Evolutionary conservation across 1,140 invertebrate species (phyloP), one percentile per base, ranked within the genome.

Genomic region (Steinernema khuongi): DNA sequence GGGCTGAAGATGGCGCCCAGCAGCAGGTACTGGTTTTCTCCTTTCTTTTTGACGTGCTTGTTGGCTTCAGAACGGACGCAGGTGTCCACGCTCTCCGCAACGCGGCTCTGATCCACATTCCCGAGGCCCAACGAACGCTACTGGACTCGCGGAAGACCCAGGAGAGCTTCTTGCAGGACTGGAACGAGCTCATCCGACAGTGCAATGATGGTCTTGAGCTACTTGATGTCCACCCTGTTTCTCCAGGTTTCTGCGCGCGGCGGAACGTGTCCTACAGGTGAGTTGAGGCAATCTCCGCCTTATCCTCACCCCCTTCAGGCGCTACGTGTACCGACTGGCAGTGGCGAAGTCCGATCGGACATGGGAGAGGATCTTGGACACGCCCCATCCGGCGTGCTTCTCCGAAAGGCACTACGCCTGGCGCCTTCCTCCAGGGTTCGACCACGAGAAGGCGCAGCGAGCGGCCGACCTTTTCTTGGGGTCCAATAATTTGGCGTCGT

Each of bases 251-350:
- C 68, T 78, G 79, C 41, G 43, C 73, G 0, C 26, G 73, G 32
- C 32, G 69, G 31, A 79, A 74, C 67, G 71, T 81, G 29, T 67
- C 75, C 1, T 81, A 81, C 32, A 66, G 80, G 80, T 81, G 7
- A 14, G 26, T 26, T 4, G n/a, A 41, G 22, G 28, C 7, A 33
- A 33, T 66, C 41, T 66, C 44, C 67, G 31, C 31, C 29, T 67
- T 19, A 44, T 29, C 50, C 29, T 68, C 19, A 31, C 32, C 33
- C 28, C 31, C 67, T 79, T 31, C 44, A 78, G 79, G 36, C 77
- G 74, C 31, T 81, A 81, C 68, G 76, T 75, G 17, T 81, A 81
- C 60, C 79, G 80, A n/a, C 66, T 81, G n/a, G 70, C 72, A n/a
- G 76, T 74, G 22, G 69, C 71, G 11, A 36, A 69, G 18, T 68